Conservation (phyloP, 2,888 invertebrate species). For the Mimumesa dahlbomi region DNA sequence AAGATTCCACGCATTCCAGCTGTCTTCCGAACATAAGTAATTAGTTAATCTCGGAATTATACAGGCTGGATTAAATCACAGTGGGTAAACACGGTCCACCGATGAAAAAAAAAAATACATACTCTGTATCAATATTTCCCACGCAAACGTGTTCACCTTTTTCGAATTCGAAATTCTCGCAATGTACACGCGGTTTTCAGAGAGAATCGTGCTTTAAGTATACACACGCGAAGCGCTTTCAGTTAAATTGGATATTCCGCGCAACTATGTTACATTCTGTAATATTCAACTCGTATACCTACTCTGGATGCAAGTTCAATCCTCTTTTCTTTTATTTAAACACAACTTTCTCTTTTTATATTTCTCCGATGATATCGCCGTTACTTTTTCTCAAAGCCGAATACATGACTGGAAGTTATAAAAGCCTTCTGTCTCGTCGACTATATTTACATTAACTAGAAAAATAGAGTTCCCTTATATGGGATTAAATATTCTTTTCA, state of each 20-base stretch:
- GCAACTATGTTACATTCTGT: conserved; percentile 41
- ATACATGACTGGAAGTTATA: conserved; percentile 31
- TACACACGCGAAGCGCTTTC: no score
- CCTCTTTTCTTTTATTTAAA: conserved; percentile 42
- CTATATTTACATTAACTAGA: no score
- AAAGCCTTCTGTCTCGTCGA: no score
- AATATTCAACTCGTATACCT: conserved; percentile 44
- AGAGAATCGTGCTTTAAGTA: no score
- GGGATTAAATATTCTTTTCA: no score
- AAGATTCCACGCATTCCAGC: conserved; percentile 54
- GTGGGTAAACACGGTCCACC: no score
- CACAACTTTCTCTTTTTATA: conserved; percentile 48
- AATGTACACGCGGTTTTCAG: no score
- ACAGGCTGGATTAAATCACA: conserved; percentile 24
- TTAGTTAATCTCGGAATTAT: conserved; percentile 53
- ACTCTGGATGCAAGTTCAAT: conserved; percentile 42
- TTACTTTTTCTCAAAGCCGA: conserved; percentile 20
- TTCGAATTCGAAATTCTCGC: no score
- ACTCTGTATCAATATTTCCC: no score
- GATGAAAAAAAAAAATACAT: no score
- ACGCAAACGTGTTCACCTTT: no score
- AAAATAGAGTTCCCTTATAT: no score
- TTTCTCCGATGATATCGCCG: conserved; percentile 41
- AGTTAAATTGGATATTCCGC: conserved; percentile 37
- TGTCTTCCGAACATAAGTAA: conserved; percentile 46